Conservation (phyloP, 2,797 vertebrate species). For the Sebastes matsubarae region DNA sequence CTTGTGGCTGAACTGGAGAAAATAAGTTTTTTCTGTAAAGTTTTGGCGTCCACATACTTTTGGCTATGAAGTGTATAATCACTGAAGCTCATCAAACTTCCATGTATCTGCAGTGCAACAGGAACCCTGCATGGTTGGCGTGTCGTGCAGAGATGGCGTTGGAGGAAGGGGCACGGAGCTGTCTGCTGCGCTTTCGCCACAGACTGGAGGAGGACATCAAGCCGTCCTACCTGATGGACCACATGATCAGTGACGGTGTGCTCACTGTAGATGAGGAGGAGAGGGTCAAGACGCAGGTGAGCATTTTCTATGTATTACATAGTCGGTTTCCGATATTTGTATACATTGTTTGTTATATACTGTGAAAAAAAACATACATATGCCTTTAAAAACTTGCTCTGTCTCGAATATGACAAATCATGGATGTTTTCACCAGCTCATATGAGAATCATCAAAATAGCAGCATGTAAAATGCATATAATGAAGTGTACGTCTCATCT, state of each 20-base stretch:
- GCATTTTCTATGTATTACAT: not conserved
- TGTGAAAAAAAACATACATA: not conserved
- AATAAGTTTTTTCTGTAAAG: not conserved
- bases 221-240: conserved; percentile 92
- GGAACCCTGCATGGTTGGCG: conserved; percentile 55
- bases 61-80: not conserved
- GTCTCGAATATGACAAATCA: not conserved
- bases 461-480: not conserved
- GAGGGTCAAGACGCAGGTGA: conserved; percentile 86
- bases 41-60: not conserved
- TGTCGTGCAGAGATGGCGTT: conserved; percentile 79
- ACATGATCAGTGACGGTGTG: conserved; percentile 90
- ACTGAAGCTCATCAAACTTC: not conserved
- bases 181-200: conserved; percentile 85
- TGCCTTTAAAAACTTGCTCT: not conserved
- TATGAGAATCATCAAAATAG: not conserved
- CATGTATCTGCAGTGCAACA: not conserved
- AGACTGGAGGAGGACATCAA: conserved; percentile 93
- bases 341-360: not conserved
- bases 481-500: not conserved
- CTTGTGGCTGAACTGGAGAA: not conserved
- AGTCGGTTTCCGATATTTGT: not conserved
- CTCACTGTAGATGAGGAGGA: conserved; percentile 89
- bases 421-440: not conserved
- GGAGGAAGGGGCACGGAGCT: conserved; percentile 89